Evolutionary conservation across 1,140 invertebrate species (phyloP).

Genomic region (Asbolus verrucosus): DNA sequence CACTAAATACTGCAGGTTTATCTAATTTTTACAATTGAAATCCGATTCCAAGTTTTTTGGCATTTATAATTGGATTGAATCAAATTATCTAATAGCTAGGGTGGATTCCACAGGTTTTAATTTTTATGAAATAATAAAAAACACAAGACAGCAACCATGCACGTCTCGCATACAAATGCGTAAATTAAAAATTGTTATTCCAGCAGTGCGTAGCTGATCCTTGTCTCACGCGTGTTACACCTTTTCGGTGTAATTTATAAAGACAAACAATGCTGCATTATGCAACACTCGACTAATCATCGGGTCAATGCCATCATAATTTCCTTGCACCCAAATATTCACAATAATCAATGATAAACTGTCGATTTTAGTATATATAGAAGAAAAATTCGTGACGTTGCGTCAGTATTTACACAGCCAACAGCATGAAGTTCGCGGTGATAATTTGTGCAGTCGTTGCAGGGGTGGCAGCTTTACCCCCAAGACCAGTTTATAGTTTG

Average conservation of each 20-base stretch:
- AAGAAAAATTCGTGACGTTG: neutral
- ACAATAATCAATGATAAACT: slow-evolving; percentile 41
- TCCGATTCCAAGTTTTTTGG: too few species aligned
- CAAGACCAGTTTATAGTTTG: slow-evolving; percentile 8
- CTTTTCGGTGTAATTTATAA: slow-evolving; percentile 15
- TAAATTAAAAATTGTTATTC: slow-evolving; percentile 42
- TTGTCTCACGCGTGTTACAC: slow-evolving; percentile 36
- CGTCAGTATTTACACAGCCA: neutral
- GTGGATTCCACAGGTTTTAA: neutral
- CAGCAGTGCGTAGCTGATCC: slow-evolving; percentile 7
- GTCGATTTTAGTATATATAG: neutral
- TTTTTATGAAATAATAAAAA: slow-evolving; percentile 18
- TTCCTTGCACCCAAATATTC: slow-evolving; percentile 9
- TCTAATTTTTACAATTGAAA: too few species aligned
- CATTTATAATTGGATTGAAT: too few species aligned
- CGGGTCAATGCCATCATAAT: slow-evolving; percentile 19
- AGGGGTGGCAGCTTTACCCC: slow-evolving; percentile 11
- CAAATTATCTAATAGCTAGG: too few species aligned
- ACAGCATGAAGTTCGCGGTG: slow-evolving; percentile 20
- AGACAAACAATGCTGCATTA: slow-evolving; percentile 28
- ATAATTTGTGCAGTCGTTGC: slow-evolving; percentile 12
- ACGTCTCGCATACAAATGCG: slow-evolving; percentile 17
- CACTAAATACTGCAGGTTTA: too few species aligned
- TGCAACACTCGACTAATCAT: neutral
- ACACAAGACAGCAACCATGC: slow-evolving; percentile 1